Evolutionary conservation across 2,113 vertebrate genomes (phyloP).

Genomic region (Tor tambroides): DNA sequence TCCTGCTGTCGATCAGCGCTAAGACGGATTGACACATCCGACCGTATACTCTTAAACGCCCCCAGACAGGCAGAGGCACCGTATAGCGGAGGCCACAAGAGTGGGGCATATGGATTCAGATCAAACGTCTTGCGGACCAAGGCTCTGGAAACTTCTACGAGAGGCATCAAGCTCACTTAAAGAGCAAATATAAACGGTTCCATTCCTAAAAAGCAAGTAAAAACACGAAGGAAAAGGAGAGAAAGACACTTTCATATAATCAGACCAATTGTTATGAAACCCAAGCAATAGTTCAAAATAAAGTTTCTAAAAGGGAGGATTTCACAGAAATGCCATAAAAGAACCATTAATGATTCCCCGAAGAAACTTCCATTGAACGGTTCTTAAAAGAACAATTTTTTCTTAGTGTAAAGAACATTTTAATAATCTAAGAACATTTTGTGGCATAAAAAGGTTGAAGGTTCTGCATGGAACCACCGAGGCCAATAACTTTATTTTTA

Average conservation of each 20-base stretch:
- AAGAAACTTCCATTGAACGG: no score
- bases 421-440: no score
- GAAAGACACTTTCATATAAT: no score
- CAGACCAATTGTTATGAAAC: neutral
- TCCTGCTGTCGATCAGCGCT: constrained; percentile 23
- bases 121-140: constrained; percentile 32
- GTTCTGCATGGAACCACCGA: neutral
- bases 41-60: neutral
- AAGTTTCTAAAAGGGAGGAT: neutral
- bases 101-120: constrained; percentile 23
- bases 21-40: constrained; percentile 16
- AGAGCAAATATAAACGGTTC: neutral
- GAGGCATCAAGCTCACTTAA: constrained; percentile 18
- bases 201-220: neutral
- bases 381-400: no score
- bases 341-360: neutral
- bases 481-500: neutral
- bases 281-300: neutral
- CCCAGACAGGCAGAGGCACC: neutral
- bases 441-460: neutral
- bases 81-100: neutral
- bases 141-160: constrained; percentile 28
- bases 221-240: neutral
- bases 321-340: neutral
- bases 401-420: no score